Evolutionary conservation across 2,797 vertebrate species (phyloP), one percentile per base, ranked within the genome.

Genomic region (Hemibagrus guttatus): DNA sequence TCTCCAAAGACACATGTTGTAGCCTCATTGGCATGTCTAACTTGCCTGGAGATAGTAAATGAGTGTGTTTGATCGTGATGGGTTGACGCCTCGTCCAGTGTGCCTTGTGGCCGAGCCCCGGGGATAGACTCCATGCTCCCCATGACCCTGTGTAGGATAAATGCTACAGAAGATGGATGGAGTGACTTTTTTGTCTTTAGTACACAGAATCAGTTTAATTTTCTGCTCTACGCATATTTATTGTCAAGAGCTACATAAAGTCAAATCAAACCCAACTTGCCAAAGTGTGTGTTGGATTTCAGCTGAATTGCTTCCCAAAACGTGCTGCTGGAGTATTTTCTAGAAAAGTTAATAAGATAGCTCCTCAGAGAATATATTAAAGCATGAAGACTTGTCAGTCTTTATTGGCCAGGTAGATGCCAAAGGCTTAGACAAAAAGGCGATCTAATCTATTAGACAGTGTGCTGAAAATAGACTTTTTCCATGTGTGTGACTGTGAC

Each of bases 321-420:
- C 6, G 26, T 52, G 49, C 85, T 91, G 89, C 89, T 76, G 69
- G 83, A 83, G 87, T 85, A 69, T 75, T 81, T 81, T 89, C 79
- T 71, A 81, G 78, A 87, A 89, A 88, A 87, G 83, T 87, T 89
- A 91, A 92, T 90, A 87, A 84, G 83, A 89, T 68, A 46, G 54
- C 26, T 87, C 85, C 79, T 75, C 9, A 54, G 85, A 87, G 89
- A 90, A 87, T 85, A 87, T 64, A 75, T 80, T 85, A 86, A 87
- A 88, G 86, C 71, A 83, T 90, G 80, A 89, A 88, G 85, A 90
- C 89, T 89, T 86, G 86, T 85, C 89, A 87, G 88, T 91, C 88
- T 87, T 75, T 72, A 79, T 85, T 89, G 87, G 86, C 87, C 87
- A 91, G 90, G 88, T 90, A 88, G 88, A 90, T 89, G 90, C 83